These are phyloP conservation scores for Apistogramma diplotaenia DNA, from an alignment of 2,113 vertebrate genomes.

Conservation along the genomic window DNA sequence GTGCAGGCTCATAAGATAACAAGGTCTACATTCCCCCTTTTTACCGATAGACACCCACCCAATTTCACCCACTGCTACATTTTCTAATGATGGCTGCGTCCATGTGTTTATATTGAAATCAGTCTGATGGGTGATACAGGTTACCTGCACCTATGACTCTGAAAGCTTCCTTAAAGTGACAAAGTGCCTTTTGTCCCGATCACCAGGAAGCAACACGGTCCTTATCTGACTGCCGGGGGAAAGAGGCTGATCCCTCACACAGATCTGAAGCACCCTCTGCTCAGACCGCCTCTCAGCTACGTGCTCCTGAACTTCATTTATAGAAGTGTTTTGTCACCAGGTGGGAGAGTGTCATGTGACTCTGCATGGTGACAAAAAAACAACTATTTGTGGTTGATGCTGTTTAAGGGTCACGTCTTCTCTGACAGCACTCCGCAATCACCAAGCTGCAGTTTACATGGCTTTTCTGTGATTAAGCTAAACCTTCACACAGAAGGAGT, in stretches of 20 bases:
- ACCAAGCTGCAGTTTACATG: not conserved
- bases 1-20: not conserved
- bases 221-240: conserved; percentile 13
- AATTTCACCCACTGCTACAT: too few species aligned
- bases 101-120: not conserved
- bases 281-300: not conserved
- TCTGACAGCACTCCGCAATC: conserved; percentile 23
- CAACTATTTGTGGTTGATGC: not conserved
- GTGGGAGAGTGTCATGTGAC: not conserved
- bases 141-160: not conserved
- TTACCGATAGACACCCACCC: too few species aligned
- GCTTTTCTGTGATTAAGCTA: conserved; percentile 1
- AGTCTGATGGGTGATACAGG: not conserved
- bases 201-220: not conserved
- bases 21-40: not conserved
- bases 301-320: not conserved
- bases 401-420: conserved; percentile 41
- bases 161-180: not conserved
- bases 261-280: not conserved
- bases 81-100: too few species aligned
- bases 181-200: not conserved
- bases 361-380: not conserved
- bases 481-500: not conserved
- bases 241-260: not conserved
- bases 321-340: not conserved